Conservation (phyloP, 1,140 invertebrate genomes). For the Notospermus geniculatus region DNA sequence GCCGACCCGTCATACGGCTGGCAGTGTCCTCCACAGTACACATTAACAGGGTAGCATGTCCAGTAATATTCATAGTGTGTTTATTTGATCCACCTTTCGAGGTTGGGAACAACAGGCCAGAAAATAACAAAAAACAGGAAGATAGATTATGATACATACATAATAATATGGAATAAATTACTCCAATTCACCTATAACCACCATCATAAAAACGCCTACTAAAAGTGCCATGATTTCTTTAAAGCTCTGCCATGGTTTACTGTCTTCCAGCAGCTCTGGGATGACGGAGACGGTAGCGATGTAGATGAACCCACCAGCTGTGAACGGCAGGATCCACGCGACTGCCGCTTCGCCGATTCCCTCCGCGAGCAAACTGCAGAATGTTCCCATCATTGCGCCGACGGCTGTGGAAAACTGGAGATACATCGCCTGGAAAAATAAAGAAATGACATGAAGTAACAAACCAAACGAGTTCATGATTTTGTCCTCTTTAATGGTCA, state of each 20-base stretch:
- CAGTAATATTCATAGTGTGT: too few species aligned
- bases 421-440: slow-evolving; percentile 72
- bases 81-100: too few species aligned
- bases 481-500: too few species aligned
- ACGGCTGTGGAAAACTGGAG: slow-evolving; percentile 90
- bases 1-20: too few species aligned
- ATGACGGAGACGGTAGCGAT: slow-evolving; percentile 94
- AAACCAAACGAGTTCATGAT: too few species aligned
- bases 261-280: slow-evolving; percentile 82
- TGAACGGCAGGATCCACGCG: slow-evolving; percentile 88
- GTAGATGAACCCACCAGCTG: slow-evolving; percentile 97
- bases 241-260: slow-evolving; percentile 79
- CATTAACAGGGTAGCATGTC: too few species aligned
- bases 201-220: slow-evolving; percentile 88
- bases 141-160: too few species aligned
- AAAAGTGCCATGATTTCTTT: slow-evolving; percentile 82
- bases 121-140: too few species aligned
- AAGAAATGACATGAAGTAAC: slow-evolving; percentile 8
- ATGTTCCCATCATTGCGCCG: slow-evolving; percentile 88
- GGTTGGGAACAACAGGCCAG: too few species aligned
- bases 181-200: slow-evolving; percentile 83
- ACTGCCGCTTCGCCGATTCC: slow-evolving; percentile 67
- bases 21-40: too few species aligned
- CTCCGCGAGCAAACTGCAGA: slow-evolving; percentile 78
- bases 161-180: slow-evolving; percentile 50